Evolutionary conservation across 2,113 vertebrate genomes (phyloP), one percentile per base, ranked within the genome.

Genomic region (Larimichthys crocea): DNA sequence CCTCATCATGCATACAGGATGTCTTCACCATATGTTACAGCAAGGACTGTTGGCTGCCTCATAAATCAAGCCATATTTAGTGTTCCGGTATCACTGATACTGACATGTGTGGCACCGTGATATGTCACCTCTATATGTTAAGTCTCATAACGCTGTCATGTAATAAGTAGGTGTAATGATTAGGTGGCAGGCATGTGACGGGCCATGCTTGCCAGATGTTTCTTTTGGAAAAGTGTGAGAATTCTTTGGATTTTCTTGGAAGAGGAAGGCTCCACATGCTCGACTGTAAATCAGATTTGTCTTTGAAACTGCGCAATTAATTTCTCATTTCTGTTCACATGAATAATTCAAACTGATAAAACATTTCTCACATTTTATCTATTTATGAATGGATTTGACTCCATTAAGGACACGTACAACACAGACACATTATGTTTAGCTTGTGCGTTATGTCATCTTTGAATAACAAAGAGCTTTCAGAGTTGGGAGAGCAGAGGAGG

Each of bases 41-140:
- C 17, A 35, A 35, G 10, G 52, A 24, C 69, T n/a, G 44, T 8
- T 44, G 35, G 11, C 52, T 63, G 26, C n/a, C 16, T 75, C 69
- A 68, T 85, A 76, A 84, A 80, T 87, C 81, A 76, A 56, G 42
- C 14, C 63, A 26, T 49, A 69, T 77, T 83, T 68, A 80, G 14
- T 19, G 2, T 20, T 29, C 29, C 6, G 2, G 9, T 20, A 15
- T 24, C 61, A 48, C 6, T 57, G 50, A 16, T 22, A 10, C 57
- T 66, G 75, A 82, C 52, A 49, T 56, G 42, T 64, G 71, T 31
- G 60, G 20, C 15, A 48, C 29, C 31, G 17, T 64, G 52, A 61
- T 60, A 46, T 66, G 40, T 71, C 35, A 50, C 2, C 24, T 55
- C 26, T 75, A 50, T 82, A 44, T 53, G 44, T 69, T 55, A 9